Evolutionary conservation across 2,797 vertebrate genomes (phyloP).

Genomic region (Echeneis naucrates): DNA sequence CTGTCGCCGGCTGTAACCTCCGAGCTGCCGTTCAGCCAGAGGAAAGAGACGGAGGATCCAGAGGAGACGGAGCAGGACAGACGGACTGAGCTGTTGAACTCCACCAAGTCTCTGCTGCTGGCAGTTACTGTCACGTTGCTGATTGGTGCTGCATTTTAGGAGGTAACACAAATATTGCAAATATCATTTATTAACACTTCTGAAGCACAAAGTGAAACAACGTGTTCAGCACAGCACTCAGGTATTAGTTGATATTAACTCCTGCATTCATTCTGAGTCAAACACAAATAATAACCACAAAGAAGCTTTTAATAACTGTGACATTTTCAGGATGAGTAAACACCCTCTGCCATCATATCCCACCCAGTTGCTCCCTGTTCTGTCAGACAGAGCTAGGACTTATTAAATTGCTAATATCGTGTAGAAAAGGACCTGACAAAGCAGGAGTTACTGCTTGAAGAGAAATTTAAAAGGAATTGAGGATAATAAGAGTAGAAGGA

Average conservation of each 20-base stretch:
- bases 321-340: background rate
- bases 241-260: too few species aligned
- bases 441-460: constrained; percentile 18
- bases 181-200: background rate
- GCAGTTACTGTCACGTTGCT: constrained; percentile 27
- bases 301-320: background rate
- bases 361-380: background rate
- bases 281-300: background rate
- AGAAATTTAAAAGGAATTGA: background rate
- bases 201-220: background rate
- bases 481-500: background rate
- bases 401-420: too few species aligned
- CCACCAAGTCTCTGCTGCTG: too few species aligned
- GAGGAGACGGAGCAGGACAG: constrained; percentile 68
- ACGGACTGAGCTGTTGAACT: constrained; percentile 67
- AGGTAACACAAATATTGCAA: background rate
- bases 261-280: background rate
- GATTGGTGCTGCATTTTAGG: constrained; percentile 7
- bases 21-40: constrained; percentile 74
- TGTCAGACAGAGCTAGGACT: too few species aligned
- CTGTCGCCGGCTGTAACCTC: constrained; percentile 51
- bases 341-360: background rate
- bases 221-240: background rate
- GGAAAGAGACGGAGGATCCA: constrained; percentile 63
- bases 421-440: too few species aligned